phyloP scores from a whole-genome alignment of 2,888 invertebrate species.

The Nipponacmea schrenckii region DNA sequence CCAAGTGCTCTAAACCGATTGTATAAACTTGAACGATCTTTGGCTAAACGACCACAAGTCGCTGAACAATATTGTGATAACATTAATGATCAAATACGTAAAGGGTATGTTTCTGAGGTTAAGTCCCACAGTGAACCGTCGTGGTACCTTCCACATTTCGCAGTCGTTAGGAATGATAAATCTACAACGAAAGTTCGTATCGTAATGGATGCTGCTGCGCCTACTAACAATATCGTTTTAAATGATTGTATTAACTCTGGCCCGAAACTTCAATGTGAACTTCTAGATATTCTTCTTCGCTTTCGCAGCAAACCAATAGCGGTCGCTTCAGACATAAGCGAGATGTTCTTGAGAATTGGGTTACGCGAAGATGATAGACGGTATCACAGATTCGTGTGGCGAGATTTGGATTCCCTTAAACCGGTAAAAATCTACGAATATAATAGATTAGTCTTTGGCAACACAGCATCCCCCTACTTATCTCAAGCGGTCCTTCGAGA shows the following conservation, averaged over 20 bases:
- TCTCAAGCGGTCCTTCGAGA: not conserved
- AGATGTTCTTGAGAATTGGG: no score
- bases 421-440: not conserved
- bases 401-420: no score
- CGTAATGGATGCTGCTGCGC: not conserved
- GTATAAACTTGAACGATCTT: not conserved
- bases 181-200: not conserved
- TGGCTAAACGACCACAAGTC: not conserved
- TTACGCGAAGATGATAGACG: no score
- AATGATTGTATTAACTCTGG: no score
- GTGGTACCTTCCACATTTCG: constrained; percentile 6
- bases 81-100: not conserved
- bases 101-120: not conserved
- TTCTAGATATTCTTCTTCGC: no score
- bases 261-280: no score
- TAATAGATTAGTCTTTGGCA: not conserved
- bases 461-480: not conserved
- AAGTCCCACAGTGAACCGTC: not conserved
- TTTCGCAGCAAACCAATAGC: no score
- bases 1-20: not conserved
- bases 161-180: constrained; percentile 2
- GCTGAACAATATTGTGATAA: not conserved
- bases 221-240: not conserved
- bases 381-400: no score
- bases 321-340: no score